Evolutionary conservation across 2,888 invertebrate species (phyloP), one percentile per base, ranked within the genome.

Genomic region (Pycnomerus fuliginosus): DNA sequence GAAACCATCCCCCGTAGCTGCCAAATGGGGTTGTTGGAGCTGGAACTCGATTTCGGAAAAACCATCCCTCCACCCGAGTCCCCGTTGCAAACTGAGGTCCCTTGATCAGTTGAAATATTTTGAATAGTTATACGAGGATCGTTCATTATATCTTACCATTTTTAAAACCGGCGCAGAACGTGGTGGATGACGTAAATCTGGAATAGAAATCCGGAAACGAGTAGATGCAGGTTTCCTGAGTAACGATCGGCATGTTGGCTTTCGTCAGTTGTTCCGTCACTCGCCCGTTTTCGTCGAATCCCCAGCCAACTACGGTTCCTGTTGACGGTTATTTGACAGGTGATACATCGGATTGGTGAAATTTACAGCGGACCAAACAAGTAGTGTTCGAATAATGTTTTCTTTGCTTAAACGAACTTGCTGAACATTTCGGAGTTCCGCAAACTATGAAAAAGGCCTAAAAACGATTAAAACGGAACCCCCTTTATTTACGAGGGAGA

Each of bases 141-240:
- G n/a, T n/a, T n/a, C n/a, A n/a, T n/a, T n/a, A n/a, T n/a, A n/a
- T 33, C 78, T 89, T 65, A 72, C 74, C 73, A 53, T 73, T 73
- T 44, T 62, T 55, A 48, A 69, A 73, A 1, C 72, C 72, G 3
- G 74, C 74, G 48, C 74, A 74, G 47, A 65, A 82, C 0, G 80
- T 80, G 55, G 72, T 77, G 1, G 76, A 74, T 0, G 78, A 77
- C 0, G 80, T 79, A 62, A 80, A 80, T 29, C 76, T 69, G 0
- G 76, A 76, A 62, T 78, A 82, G 72, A 82, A 81, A 34, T 80
- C 78, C 52, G 77, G 77, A 65, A 78, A 78, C 0, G 80, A 80
- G 44, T 79, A 69, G 52, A 82, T 74, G 64, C 82, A 82, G 3
- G 78, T 78, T 60, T 78, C 76, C 48, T 77, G 77, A 49, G 77